Evolutionary conservation across 2,888 invertebrate species (phyloP).

Genomic region (Julus scanicus): DNA sequence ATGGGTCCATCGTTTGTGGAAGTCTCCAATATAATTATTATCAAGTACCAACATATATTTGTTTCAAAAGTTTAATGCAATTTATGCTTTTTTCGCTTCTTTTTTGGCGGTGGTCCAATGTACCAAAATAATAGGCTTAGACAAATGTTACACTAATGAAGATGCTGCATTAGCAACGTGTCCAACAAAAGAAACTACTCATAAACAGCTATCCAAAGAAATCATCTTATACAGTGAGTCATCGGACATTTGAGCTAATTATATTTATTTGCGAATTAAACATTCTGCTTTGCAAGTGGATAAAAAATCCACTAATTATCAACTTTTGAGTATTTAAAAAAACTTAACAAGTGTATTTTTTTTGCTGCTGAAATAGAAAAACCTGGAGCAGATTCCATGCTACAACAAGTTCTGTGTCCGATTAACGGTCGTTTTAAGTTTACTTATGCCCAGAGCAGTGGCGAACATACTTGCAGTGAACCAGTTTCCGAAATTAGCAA

Average conservation of each 20-base stretch:
- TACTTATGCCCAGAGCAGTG: slow-evolving; percentile 69
- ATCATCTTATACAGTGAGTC: slow-evolving; percentile 74
- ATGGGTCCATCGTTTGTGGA: neutral
- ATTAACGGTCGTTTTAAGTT: slow-evolving; percentile 73
- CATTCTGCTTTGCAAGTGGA: neutral
- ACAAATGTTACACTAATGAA: slow-evolving; percentile 74
- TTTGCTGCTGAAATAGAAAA: slow-evolving; percentile 68
- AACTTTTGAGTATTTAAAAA: neutral
- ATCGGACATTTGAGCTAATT: slow-evolving; percentile 12
- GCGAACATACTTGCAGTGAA: slow-evolving; percentile 70
- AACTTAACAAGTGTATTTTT: neutral
- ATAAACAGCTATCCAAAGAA: slow-evolving; percentile 64
- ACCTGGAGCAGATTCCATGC: slow-evolving; percentile 67
- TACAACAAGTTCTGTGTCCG: slow-evolving; percentile 74
- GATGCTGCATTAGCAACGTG: slow-evolving; percentile 72
- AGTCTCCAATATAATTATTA: neutral
- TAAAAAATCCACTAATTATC: slow-evolving; percentile 28
- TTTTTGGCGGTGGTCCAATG: neutral
- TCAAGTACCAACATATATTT: neutral
- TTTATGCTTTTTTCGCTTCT: slow-evolving; percentile 1
- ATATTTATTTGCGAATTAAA: neutral
- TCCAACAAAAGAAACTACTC: slow-evolving; percentile 68
- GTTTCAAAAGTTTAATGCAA: neutral
- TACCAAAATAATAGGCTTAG: slow-evolving; percentile 66
- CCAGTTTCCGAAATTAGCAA: slow-evolving; percentile 72